Conservation (phyloP, 2,797 vertebrate species). For the Smutsia gigantea region DNA sequence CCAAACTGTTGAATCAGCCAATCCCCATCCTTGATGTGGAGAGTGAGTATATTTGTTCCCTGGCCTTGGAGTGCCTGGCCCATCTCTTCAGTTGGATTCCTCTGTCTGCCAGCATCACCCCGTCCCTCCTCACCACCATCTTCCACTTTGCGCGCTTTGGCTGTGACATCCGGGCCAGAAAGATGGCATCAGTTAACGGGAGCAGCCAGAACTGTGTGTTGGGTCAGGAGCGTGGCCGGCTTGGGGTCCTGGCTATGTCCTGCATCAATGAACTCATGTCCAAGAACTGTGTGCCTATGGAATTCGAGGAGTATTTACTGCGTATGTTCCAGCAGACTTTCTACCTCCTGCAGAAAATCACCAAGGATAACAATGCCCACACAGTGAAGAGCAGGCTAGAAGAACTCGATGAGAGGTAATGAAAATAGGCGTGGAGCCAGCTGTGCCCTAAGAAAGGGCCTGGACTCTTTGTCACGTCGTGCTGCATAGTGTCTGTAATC, state of each 20-base stretch:
- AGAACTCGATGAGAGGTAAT: conserved; percentile 98
- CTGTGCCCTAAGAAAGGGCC: conserved; percentile 37
- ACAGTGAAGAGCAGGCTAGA: conserved; percentile 95
- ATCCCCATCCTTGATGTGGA: conserved; percentile 94
- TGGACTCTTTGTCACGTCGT: neutral
- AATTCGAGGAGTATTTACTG: conserved; percentile 98
- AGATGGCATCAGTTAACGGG: conserved; percentile 88
- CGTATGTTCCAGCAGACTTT: conserved; percentile 99
- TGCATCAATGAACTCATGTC: conserved; percentile 99
- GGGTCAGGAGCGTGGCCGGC: conserved; percentile 91
- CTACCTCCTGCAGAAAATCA: conserved; percentile 97
- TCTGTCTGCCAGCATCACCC: conserved; percentile 97
- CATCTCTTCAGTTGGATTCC: conserved; percentile 99
- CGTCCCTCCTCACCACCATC: conserved; percentile 96
- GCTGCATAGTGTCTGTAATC: conserved; percentile 75
- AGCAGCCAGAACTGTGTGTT: conserved; percentile 85
- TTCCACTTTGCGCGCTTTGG: conserved; percentile 99
- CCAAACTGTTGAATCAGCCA: conserved; percentile 94
- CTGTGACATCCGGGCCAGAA: conserved; percentile 92
- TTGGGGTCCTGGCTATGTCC: conserved; percentile 97
- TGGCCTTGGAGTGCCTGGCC: conserved; percentile 96
- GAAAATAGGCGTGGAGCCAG: neutral
- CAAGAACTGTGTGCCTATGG: conserved; percentile 99
- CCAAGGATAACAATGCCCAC: conserved; percentile 94
- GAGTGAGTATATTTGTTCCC: conserved; percentile 94